phyloP scores from a whole-genome alignment of 2,113 vertebrate genomes.

The Esox niger region DNA sequence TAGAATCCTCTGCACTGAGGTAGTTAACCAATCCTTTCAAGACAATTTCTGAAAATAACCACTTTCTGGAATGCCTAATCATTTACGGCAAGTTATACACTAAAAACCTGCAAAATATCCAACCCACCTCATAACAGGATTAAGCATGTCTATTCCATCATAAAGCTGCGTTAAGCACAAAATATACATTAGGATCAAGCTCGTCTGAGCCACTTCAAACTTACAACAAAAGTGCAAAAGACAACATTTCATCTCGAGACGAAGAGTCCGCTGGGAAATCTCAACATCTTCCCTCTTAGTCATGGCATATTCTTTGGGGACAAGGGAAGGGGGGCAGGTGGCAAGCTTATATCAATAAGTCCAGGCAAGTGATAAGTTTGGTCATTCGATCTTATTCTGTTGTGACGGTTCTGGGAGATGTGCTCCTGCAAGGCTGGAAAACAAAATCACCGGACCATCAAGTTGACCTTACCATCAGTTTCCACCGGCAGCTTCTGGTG shows the following conservation, averaged over 20 bases:
- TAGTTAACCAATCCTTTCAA: constrained; percentile 92
- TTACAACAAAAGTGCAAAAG: constrained; percentile 59
- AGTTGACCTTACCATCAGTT: constrained; percentile 73
- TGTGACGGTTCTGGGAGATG: constrained; percentile 60
- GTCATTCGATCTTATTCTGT: constrained; percentile 21
- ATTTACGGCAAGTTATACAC: constrained; percentile 85
- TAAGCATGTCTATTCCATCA: constrained; percentile 65
- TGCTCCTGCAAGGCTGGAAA: constrained; percentile 89
- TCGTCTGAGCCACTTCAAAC: constrained; percentile 55
- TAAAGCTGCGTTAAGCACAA: constrained; percentile 42
- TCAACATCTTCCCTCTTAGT: constrained; percentile 22
- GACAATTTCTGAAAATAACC: constrained; percentile 88
- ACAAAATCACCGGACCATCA: constrained; percentile 77
- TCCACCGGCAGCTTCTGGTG: constrained; percentile 98
- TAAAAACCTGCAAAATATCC: constrained; percentile 76
- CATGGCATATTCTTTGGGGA: constrained; percentile 22
- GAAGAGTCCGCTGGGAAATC: constrained; percentile 39
- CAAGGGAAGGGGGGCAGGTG: neutral
- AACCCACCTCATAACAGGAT: constrained; percentile 80
- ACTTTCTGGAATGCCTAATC: constrained; percentile 88
- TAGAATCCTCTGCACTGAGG: constrained; percentile 92
- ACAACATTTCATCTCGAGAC: constrained; percentile 45
- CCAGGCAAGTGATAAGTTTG: constrained; percentile 25
- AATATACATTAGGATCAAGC: constrained; percentile 47
- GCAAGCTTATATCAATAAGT: constrained; percentile 28